Base-by-base conservation (phyloP, 2,888 invertebrate genomes). In the Malthinus flaveolus region DNA sequence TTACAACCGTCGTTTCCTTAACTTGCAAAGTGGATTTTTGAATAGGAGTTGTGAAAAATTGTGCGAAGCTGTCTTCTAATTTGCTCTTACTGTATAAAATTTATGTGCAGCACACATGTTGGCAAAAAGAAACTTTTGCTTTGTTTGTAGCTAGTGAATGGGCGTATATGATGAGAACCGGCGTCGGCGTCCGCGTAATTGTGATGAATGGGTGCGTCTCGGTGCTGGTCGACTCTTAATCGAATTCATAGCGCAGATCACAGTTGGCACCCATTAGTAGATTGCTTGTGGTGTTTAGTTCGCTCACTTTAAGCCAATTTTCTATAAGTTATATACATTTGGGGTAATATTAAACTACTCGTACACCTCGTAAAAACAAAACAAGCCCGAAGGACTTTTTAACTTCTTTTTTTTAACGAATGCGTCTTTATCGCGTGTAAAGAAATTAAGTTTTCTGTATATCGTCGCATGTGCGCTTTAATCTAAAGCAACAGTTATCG, bases 201-300 rank as follows among this genome's bases (percentile, higher is more conserved):
- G 61, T 68, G 68, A 70, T 70, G 68, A 70, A 70, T 68, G 70
- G 67, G 64, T 61, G 65, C 64, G 66, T 67, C 64, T 64, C 55
- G 47, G 59, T 58, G 67, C 63, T 64, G 68, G 66, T 62, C 68
- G 68, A 57, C 68, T 65, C 63, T 65, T 70, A 70, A 70, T 70
- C 70, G 67, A 70, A 70, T 70, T 70, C 70, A 68, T 68, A 66
- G 64, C 61, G 64, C 61, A 62, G 63, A 67, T 66, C 68, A 63
- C 68, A 68, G 66, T 67, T 68, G 68, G 68, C 64, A 57, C 63
- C 70, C 70, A 70, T 70, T 70, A 70, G 70, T 61, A 67, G 68
- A 70, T 70, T 70, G 68, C 68, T 65, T 65, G 59, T 49, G 54
- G 54, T 59, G 59, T 46, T 54, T 42, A 48, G 32, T 36, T 33